Percentiles rank a stretch among this genome's conserved stretches.
These are phyloP conservation scores for Threskiornis aethiopicus DNA, from an alignment of 2,797 vertebrate genomes.

Conservation along the genomic window DNA sequence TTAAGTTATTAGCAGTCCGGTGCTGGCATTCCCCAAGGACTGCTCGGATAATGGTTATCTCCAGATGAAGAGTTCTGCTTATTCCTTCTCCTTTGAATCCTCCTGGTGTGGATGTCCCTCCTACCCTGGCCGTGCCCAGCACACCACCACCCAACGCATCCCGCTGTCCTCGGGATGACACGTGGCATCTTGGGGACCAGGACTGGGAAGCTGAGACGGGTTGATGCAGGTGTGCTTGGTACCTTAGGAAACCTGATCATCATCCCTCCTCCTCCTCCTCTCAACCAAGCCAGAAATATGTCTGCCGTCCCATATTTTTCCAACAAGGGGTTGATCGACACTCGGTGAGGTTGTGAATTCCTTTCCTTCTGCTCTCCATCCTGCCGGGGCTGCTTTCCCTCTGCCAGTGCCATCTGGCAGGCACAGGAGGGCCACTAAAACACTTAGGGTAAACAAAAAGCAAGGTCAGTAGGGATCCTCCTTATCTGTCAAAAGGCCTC, in stretches of 20 bases:
- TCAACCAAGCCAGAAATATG: neutral
- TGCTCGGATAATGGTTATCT: neutral
- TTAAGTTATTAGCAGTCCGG: neutral
- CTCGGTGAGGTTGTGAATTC: neutral
- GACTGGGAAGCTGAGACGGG: neutral
- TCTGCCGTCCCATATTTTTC: neutral
- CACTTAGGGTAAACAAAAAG: neutral
- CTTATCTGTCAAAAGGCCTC: neutral
- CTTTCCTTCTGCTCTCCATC: neutral
- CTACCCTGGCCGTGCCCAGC: neutral
- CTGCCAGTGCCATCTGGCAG: neutral
- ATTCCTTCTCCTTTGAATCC: neutral
- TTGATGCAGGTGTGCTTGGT: neutral
- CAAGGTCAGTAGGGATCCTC: neutral
- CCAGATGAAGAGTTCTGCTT: neutral
- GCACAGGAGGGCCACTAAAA: neutral
- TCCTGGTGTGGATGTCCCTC: neutral
- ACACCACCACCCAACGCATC: fast-evolving
- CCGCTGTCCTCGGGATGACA: neutral
- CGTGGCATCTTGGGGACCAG: fast-evolving
- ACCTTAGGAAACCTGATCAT: neutral
- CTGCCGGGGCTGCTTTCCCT: neutral
- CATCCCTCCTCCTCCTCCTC: neutral
- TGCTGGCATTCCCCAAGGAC: neutral
- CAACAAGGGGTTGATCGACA: neutral